phyloP scores from a whole-genome alignment of 2,797 vertebrate species.

The Spinus pinus region DNA sequence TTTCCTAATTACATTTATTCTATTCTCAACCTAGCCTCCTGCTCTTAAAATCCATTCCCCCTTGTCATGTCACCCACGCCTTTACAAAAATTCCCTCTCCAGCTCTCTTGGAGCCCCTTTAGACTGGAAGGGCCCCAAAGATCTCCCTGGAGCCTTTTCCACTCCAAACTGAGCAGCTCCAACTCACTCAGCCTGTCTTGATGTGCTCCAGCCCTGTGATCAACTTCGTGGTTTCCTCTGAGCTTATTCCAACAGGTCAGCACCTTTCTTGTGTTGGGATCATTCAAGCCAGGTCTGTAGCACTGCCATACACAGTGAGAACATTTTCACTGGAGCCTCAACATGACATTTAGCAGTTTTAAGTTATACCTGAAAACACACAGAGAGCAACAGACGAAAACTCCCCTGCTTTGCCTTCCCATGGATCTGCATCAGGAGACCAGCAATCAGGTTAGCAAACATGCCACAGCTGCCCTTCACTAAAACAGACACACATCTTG shows the following conservation, averaged over 20 bases:
- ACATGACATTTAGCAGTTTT: not conserved
- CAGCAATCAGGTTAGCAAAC: not conserved
- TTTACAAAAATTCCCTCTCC: not conserved
- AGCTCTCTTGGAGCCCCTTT: not conserved
- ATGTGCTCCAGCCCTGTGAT: not conserved
- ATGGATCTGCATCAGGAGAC: not conserved
- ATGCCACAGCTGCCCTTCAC: not conserved
- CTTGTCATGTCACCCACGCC: not conserved
- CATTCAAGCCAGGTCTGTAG: not conserved
- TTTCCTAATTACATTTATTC: not conserved
- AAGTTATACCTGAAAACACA: not conserved
- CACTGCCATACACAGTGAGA: not conserved
- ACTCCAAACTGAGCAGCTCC: not conserved
- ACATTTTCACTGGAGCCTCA: not conserved
- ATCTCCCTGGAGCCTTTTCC: not conserved
- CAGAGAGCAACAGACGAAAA: not conserved
- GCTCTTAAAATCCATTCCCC: not conserved
- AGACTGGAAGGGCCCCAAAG: not conserved
- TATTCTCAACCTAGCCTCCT: not conserved
- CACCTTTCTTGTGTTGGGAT: accelerated
- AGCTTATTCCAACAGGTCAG: not conserved
- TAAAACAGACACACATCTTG: not conserved
- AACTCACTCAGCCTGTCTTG: not conserved
- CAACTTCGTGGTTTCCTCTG: not conserved
- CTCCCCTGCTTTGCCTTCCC: not conserved